phyloP scores from a whole-genome alignment of 30 jellyfish, hydroid and myxozoan genomes.

The Pseudorhiza aurosa region DNA sequence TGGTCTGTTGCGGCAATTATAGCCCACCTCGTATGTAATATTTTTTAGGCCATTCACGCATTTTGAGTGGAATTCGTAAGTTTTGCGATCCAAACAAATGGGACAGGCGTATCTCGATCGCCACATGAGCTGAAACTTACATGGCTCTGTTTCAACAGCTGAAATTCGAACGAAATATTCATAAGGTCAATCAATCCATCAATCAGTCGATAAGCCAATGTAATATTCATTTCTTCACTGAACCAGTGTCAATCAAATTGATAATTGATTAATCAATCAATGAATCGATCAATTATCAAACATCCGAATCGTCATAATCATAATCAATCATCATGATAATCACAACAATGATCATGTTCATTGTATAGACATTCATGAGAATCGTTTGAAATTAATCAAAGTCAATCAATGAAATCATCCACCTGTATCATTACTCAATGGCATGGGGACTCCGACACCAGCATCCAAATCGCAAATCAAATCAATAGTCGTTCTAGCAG shows the following conservation, averaged over 20 bases:
- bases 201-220: too few species aligned
- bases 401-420: not conserved
- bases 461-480: conserved; percentile 77
- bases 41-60: conserved; percentile 76
- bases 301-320: not conserved
- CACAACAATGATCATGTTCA: not conserved
- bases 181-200: too few species aligned
- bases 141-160: conserved; percentile 72
- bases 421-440: conserved; percentile 76
- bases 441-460: conserved; percentile 82
- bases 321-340: not conserved
- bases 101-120: conserved; percentile 87
- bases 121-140: conserved; percentile 80
- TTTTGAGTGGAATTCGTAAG: conserved; percentile 33
- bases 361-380: not conserved
- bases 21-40: conserved; percentile 40
- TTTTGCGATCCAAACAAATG: conserved; percentile 55
- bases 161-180: not conserved
- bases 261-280: too few species aligned
- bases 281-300: too few species aligned
- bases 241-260: too few species aligned
- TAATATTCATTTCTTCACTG: too few species aligned
- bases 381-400: not conserved
- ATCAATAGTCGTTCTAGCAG: conserved; percentile 69
- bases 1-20: conserved; percentile 51